Base-by-base conservation (phyloP, 2,888 invertebrate genomes). In the Meiosimyza decipiens region DNA sequence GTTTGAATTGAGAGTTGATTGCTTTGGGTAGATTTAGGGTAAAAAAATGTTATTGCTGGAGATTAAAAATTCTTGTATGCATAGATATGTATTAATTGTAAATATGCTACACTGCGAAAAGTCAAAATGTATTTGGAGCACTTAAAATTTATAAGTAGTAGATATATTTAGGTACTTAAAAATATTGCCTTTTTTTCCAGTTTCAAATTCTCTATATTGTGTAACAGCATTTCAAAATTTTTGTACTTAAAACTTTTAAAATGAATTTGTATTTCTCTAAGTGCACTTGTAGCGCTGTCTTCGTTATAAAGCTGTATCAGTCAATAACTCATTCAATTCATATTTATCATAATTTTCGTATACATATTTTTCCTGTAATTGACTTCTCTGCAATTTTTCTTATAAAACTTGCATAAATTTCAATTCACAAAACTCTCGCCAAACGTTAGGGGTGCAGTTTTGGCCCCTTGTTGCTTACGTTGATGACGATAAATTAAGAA, bases 401-500 rank as follows among this genome's bases (percentile, higher is more conserved):
- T 54, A 28, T 70, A 70, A 70, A 70, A 50, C 63, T 62, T 63
- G 50, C 52, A 70, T 70, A 70, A 70, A 70, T 70, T 63, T 70
- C 70, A 70, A 70, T 70, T 70, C 47, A 28, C 28, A 18, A 40
- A 40, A 50, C 49, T 52, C 47, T 40, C 9, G 9, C 40, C 40
- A 40, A 9, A 40, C 40, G 54, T n/a, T 52, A 16, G 64, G 64
- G 52, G 62, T 52, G 22, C 22, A 54, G 52, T 62, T 13, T 22
- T 15, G 40, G 66, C 11, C 33, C 16, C 57, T 11, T n/a, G 68
- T 12, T 9, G 47, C 22, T 33, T 12, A n/a, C 60, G 12, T 18
- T 54, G 54, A 80, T 78, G 81, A 79, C 81, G 79, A 82, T 82
- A 85, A 84, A 84, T 83, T 82, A 82, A 85, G 84, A 83, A 85